Evolutionary conservation across 2,113 vertebrate species (phyloP), one percentile per base, ranked within the genome.

Genomic region (Vulpes ferrilata): DNA sequence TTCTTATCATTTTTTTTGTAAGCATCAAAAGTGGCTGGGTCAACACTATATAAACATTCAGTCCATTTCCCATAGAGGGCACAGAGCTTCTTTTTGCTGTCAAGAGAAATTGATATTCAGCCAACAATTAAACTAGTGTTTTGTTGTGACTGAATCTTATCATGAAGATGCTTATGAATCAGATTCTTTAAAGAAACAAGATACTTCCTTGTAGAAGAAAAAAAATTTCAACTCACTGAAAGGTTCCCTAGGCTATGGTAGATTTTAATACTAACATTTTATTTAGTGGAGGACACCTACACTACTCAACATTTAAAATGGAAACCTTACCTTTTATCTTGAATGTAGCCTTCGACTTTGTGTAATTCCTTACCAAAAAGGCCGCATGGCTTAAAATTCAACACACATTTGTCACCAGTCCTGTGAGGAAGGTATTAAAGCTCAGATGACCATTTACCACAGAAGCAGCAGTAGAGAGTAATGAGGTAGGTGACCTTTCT

Each of bases 21-120:
- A 94, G 99, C 98, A 1, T 99, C 99, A 0, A 99, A 99, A 0
- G 98, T 97, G 48, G 98, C 98, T 1, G 99, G 98, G 97, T 99
- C 99, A 22, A 99, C 99, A 3, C 99, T 99, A 98, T 99, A 99
- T 38, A 99, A 98, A 95, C 99, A 99, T 96, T 99, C 99, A 0
- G 99, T 99, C 99, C 99, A 99, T 97, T 99, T 99, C 86, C 99
- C 99, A 27, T 99, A 99, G 38, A 99, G 99, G 0, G 99, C 99
- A 97, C 99, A 99, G 7, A 99, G 98, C 96, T 99, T 99, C 99
- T 99, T 99, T 98, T 99, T 99, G 98, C 99, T 99, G 99, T 38
- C 57, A 91, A 96, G 90, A 97, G 79, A 97, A 57, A 95, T 0
- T 15, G 57, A 88, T 53, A n/a, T 23, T 97, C 38, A 97, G 60